Percentiles rank a stretch among this genome's conserved stretches.
phyloP scores from a whole-genome alignment of 2,888 invertebrate species.

The Leptinotarsa rubiginosa region DNA sequence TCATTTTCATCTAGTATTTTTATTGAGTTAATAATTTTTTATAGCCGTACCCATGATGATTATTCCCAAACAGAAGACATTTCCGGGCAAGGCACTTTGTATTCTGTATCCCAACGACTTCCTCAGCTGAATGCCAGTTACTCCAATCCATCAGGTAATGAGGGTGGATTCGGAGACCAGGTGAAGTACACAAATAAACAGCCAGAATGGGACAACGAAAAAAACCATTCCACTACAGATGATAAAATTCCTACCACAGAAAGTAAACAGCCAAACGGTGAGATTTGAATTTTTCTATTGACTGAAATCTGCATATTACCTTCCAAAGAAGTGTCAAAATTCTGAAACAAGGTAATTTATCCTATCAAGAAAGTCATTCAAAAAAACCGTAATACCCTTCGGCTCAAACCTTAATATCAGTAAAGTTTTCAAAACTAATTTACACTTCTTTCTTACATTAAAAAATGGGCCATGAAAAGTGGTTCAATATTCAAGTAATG shows the following conservation, averaged over 20 bases:
- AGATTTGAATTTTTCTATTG: neutral
- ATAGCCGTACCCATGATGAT: conserved; percentile 54
- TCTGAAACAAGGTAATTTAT: no score
- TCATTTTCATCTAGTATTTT: neutral
- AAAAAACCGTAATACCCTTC: no score
- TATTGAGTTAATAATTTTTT: conserved; percentile 14
- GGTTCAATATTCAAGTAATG: no score
- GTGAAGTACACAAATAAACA: conserved; percentile 45
- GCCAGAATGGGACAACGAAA: conserved; percentile 59
- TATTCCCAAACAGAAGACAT: conserved; percentile 59
- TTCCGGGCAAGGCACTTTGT: conserved; percentile 63
- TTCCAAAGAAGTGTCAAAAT: no score
- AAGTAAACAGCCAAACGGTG: conserved; percentile 28
- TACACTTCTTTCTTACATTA: no score
- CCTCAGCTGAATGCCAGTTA: conserved; percentile 66
- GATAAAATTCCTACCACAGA: conserved; percentile 51
- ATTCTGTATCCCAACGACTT: conserved; percentile 73
- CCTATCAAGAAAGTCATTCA: no score
- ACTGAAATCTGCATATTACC: no score
- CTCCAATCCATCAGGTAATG: conserved; percentile 56
- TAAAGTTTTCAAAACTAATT: no score
- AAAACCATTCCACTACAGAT: conserved; percentile 52
- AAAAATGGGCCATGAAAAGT: no score
- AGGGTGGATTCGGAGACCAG: conserved; percentile 50
- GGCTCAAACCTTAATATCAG: no score